phyloP scores from a whole-genome alignment of 2,113 vertebrate species.

The Mesocricetus auratus region DNA sequence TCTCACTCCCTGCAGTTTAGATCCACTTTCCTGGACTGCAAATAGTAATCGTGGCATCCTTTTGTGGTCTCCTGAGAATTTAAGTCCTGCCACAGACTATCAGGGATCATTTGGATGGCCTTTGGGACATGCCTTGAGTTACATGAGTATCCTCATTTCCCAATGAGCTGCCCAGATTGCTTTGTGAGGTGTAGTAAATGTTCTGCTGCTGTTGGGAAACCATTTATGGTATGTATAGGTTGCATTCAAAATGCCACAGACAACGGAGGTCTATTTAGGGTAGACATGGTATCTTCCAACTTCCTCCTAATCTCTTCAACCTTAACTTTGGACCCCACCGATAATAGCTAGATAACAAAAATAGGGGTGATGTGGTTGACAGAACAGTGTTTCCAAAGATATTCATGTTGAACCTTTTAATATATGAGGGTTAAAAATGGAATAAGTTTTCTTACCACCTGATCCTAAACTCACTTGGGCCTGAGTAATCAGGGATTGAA shows the following conservation, averaged over 20 bases:
- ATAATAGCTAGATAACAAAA: background rate
- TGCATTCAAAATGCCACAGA: background rate
- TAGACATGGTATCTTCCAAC: background rate
- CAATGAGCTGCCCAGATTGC: background rate
- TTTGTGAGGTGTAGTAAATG: background rate
- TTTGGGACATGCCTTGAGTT: background rate
- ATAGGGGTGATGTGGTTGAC: background rate
- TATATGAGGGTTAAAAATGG: background rate
- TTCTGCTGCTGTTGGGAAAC: constrained; percentile 13
- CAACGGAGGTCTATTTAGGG: background rate
- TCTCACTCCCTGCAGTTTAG: background rate
- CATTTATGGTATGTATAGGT: background rate
- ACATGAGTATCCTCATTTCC: background rate
- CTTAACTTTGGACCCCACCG: background rate
- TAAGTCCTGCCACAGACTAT: background rate
- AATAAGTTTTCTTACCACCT: constrained; percentile 2
- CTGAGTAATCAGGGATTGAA: background rate
- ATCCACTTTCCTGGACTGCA: background rate
- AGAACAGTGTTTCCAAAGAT: background rate
- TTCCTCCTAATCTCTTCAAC: background rate
- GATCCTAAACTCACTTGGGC: background rate
- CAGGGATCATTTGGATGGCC: background rate
- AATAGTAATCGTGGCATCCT: background rate
- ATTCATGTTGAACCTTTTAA: background rate
- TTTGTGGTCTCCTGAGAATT: background rate